These are phyloP conservation scores for Trileptium ribeirensis DNA, from an alignment of 2,888 invertebrate species.

Conservation along the genomic window DNA sequence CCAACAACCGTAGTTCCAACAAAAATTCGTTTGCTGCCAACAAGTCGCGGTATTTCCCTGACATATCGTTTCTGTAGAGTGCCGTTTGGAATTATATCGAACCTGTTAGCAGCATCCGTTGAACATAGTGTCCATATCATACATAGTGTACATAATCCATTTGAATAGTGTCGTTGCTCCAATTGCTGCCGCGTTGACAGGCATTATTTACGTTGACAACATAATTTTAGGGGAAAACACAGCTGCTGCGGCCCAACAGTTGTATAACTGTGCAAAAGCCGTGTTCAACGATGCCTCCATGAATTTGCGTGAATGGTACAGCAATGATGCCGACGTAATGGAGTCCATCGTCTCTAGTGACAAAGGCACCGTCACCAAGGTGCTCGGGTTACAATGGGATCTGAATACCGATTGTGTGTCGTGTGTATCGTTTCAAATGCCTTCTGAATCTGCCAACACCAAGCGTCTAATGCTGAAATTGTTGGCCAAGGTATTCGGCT, in stretches of 20 bases:
- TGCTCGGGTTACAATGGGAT: not conserved
- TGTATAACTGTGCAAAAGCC: not conserved
- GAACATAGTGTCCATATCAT: too few relatives aligned
- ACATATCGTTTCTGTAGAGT: slow-evolving; percentile 33
- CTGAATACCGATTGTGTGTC: not conserved
- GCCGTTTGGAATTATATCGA: slow-evolving; percentile 33
- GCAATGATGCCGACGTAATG: not conserved
- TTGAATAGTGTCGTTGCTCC: too few relatives aligned
- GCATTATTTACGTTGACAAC: slow-evolving; percentile 5
- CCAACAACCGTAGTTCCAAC: too few relatives aligned
- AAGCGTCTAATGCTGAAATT: not conserved
- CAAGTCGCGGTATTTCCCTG: slow-evolving; percentile 31
- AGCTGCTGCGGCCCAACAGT: not conserved
- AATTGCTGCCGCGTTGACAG: not conserved
- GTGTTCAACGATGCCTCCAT: not conserved
- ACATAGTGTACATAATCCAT: too few relatives aligned
- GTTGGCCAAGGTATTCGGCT: not conserved
- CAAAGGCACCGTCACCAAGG: not conserved
- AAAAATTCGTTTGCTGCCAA: too few relatives aligned
- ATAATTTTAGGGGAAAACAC: not conserved
- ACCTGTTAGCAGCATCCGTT: slow-evolving; percentile 29
- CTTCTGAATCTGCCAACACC: not conserved
- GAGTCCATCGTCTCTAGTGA: not conserved
- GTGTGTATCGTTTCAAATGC: not conserved
- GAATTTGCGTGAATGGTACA: not conserved